Conservation (phyloP, 2,888 invertebrate genomes). For the Autographa gamma region DNA sequence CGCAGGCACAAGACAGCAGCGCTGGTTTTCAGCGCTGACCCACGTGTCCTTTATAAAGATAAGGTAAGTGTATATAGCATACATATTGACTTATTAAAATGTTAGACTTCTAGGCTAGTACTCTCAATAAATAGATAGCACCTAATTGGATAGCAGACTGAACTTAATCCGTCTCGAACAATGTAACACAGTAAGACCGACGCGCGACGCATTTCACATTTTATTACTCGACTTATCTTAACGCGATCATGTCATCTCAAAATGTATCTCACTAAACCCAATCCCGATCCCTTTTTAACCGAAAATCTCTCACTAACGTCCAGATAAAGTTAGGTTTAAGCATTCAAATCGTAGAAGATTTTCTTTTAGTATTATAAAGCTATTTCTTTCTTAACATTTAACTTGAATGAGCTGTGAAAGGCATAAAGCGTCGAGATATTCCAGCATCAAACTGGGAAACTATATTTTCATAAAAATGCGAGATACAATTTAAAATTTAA, state of each 20-base stretch:
- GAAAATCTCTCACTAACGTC: slow-evolving; percentile 16
- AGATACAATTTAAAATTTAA: slow-evolving; percentile 67
- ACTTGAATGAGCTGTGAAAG: slow-evolving; percentile 55
- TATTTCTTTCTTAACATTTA: slow-evolving; percentile 50
- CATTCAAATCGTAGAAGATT: slow-evolving; percentile 40
- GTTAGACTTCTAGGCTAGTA: too few species aligned
- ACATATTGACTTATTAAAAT: too few species aligned
- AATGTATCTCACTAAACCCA: neutral
- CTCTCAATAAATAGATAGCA: too few species aligned
- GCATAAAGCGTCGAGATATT: slow-evolving; percentile 59
- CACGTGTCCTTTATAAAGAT: too few species aligned
- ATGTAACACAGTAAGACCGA: neutral
- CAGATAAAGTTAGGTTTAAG: slow-evolving; percentile 18
- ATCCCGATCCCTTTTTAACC: slow-evolving; percentile 2
- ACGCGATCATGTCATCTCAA: neutral
- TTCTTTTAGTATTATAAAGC: slow-evolving; percentile 48
- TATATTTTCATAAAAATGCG: slow-evolving; percentile 63
- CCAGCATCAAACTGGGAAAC: slow-evolving; percentile 55
- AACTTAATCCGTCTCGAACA: neutral
- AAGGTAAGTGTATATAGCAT: too few species aligned
- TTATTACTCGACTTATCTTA: neutral
- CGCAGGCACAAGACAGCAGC: too few species aligned
- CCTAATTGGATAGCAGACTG: neutral
- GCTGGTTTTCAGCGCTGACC: too few species aligned
- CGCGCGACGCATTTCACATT: slow-evolving; percentile 1